Conservation (phyloP, 92 coral and sea anemone genomes). For the Desmophyllum pertusum region DNA sequence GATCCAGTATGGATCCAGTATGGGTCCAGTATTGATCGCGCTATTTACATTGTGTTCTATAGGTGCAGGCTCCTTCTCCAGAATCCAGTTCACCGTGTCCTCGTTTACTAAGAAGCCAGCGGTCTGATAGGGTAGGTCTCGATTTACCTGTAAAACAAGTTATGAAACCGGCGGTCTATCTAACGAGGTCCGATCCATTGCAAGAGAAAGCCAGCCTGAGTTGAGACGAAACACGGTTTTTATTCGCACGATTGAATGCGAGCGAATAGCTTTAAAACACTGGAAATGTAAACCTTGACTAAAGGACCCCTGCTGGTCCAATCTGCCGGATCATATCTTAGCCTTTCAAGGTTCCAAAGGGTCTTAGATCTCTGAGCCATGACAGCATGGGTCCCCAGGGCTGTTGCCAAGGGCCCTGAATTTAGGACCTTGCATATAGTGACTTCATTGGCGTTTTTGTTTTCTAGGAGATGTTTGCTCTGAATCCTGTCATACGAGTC, state of each 20-base stretch:
- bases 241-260: too few species aligned
- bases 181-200: too few species aligned
- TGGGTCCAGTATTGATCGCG: not conserved
- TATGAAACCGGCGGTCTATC: not conserved
- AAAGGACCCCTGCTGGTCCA: too few species aligned
- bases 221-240: too few species aligned
- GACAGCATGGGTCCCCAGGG: not conserved
- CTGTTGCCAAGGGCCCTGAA: not conserved
- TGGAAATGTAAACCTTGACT: too few species aligned
- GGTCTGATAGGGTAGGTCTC: conserved; percentile 55
- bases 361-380: not conserved
- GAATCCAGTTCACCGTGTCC: conserved; percentile 61
- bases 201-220: too few species aligned
- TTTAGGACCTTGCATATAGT: not conserved
- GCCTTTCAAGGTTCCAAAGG: too few species aligned
- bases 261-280: too few species aligned
- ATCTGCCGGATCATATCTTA: too few species aligned
- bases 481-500: conserved; percentile 79
- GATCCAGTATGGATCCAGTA: too few species aligned
- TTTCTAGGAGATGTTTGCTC: conserved; percentile 53
- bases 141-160: not conserved
- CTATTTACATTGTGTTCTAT: not conserved
- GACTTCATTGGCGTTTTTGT: not conserved
- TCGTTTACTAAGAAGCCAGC: conserved; percentile 64
- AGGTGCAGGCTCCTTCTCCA: conserved; percentile 3